These are phyloP conservation scores for Eidolon dupreanum DNA, from an alignment of 2,797 vertebrate species.

Conservation along the genomic window DNA sequence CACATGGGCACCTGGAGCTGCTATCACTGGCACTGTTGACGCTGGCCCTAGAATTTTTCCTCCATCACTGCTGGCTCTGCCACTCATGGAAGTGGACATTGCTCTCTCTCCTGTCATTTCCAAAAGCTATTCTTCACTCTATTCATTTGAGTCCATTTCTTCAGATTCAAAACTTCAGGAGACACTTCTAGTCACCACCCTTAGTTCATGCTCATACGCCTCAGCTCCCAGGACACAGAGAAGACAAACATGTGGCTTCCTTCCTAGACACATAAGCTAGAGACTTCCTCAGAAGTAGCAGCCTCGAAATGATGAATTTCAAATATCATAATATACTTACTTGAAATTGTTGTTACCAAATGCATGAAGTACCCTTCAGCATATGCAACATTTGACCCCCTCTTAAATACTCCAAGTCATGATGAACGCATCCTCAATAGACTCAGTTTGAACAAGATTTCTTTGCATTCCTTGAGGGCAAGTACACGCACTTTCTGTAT, in stretches of 20 bases:
- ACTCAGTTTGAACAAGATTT: neutral
- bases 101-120: neutral
- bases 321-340: neutral
- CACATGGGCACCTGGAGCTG: neutral
- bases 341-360: neutral
- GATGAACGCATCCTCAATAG: neutral
- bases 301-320: neutral
- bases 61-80: too few species aligned
- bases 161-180: neutral
- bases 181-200: neutral
- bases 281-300: neutral
- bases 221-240: neutral
- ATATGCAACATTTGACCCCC: neutral
- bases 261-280: neutral
- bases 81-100: rapidly evolving
- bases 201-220: too few species aligned
- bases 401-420: neutral
- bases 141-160: neutral
- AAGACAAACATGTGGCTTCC: neutral
- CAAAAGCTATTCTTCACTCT: neutral
- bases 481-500: neutral
- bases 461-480: neutral
- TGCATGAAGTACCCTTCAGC: neutral
- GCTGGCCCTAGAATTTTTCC: neutral
- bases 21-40: neutral